Conservation (phyloP, 2,113 vertebrate species). For the Bos indicus region DNA sequence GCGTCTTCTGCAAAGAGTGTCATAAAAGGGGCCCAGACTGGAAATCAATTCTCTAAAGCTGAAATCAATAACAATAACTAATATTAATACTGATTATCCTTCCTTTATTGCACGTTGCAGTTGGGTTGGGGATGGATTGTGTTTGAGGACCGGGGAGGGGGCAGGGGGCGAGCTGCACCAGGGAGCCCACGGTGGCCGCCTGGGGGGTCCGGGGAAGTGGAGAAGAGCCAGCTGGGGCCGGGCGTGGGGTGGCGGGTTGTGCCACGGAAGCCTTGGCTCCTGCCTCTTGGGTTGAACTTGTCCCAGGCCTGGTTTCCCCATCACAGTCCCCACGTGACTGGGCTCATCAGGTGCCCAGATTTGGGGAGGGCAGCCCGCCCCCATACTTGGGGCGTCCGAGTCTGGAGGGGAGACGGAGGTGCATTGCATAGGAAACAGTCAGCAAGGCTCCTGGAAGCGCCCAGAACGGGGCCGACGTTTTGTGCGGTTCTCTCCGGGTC, state of each 20-base stretch:
- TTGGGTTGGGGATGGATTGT: conserved; percentile 69
- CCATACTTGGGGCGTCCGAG: no score
- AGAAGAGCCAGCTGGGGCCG: background rate
- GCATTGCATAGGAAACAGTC: accelerated
- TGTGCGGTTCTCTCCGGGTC: background rate
- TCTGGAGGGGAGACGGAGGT: background rate
- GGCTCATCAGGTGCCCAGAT: accelerated
- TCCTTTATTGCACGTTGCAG: conserved; percentile 71
- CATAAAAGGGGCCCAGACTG: conserved; percentile 76
- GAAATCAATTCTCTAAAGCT: conserved; percentile 83
- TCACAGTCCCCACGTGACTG: accelerated
- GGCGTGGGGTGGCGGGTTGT: accelerated
- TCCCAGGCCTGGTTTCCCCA: background rate
- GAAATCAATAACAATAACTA: conserved; percentile 84
- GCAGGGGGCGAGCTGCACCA: background rate
- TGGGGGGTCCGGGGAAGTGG: background rate
- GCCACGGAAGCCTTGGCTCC: accelerated
- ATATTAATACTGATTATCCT: conserved; percentile 82
- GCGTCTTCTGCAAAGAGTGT: conserved; percentile 78
- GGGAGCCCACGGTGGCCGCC: accelerated
- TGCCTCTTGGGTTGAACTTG: background rate
- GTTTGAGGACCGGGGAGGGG: conserved; percentile 51
- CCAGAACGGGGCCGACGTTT: no score
- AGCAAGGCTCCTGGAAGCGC: accelerated
- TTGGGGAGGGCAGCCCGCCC: background rate